Conservation (phyloP, 2,888 invertebrate species). For the Eupeodes luniger region DNA sequence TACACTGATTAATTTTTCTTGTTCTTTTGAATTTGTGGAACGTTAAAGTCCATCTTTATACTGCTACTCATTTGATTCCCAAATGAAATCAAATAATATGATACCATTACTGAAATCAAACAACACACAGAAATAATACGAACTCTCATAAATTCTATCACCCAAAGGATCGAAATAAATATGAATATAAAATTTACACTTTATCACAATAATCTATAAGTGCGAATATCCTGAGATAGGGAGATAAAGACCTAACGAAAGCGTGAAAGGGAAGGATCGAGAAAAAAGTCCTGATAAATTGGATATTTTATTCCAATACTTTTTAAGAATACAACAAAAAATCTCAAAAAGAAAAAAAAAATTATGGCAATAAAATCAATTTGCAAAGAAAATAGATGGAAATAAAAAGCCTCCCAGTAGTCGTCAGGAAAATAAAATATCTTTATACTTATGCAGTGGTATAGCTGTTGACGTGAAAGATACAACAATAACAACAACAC, state of each 20-base stretch:
- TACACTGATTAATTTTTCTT: background rate
- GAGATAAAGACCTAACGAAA: background rate
- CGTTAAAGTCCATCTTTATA: background rate
- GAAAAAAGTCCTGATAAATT: constrained; percentile 17
- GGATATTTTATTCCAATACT: constrained; percentile 26
- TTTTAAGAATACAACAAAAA: background rate
- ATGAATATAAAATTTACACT: constrained; percentile 16
- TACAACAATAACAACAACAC: background rate
- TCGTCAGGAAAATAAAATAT: background rate
- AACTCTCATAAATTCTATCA: constrained; percentile 41
- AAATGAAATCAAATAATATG: constrained; percentile 8
- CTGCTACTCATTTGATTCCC: background rate
- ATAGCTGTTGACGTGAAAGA: background rate
- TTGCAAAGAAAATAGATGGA: constrained; percentile 19
- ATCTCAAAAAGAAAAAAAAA: background rate
- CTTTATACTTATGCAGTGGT: background rate
- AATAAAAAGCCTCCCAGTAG: constrained; percentile 1
- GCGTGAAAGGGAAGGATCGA: background rate
- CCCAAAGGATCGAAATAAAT: constrained; percentile 12
- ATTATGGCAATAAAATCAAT: constrained; percentile 20
- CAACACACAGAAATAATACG: background rate
- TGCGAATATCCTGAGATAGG: background rate
- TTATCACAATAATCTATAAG: constrained; percentile 6
- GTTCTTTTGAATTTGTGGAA: background rate
- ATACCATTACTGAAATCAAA: constrained; percentile 30